Conservation (phyloP, 2,888 invertebrate genomes). For the Archips xylosteana region DNA sequence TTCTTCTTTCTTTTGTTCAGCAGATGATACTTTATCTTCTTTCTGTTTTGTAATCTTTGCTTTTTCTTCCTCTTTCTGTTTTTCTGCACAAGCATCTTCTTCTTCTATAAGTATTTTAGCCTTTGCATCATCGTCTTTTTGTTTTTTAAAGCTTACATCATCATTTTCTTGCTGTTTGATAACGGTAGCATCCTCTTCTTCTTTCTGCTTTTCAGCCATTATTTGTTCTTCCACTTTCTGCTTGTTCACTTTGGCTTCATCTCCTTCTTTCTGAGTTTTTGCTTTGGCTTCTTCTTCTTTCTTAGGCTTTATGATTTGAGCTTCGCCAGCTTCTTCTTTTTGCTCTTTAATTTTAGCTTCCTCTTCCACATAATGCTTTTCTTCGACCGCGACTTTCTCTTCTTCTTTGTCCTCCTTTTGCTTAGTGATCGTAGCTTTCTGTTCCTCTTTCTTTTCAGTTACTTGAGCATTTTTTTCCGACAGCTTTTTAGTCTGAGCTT, state of each 20-base stretch:
- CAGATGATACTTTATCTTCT: constrained; percentile 40
- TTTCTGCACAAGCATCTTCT: constrained; percentile 60
- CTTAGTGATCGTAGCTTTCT: constrained; percentile 22
- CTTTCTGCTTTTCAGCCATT: constrained; percentile 45
- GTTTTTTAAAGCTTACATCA: neutral
- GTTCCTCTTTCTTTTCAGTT: constrained; percentile 8
- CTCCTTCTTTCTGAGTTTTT: constrained; percentile 14
- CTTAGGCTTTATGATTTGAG: too few species aligned
- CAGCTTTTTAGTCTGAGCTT: too few species aligned
- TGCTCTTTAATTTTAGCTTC: too few species aligned
- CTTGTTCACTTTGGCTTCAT: constrained; percentile 23
- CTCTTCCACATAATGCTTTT: too few species aligned
- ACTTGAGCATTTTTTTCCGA: constrained; percentile 31
- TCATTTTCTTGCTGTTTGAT: constrained; percentile 43
- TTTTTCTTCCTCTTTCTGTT: constrained; percentile 44
- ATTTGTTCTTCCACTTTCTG: constrained; percentile 40
- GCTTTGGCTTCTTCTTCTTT: constrained; percentile 32
- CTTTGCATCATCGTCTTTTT: constrained; percentile 42
- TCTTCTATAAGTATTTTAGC: constrained; percentile 52
- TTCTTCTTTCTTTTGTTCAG: constrained; percentile 43
- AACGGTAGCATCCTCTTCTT: constrained; percentile 57
- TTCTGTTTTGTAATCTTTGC: constrained; percentile 46
- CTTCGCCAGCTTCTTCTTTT: too few species aligned
- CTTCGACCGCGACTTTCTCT: constrained; percentile 45
- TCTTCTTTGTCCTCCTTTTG: constrained; percentile 51